Evolutionary conservation across 2,888 invertebrate genomes (phyloP).

Genomic region (Disparrhopalites patrizii): DNA sequence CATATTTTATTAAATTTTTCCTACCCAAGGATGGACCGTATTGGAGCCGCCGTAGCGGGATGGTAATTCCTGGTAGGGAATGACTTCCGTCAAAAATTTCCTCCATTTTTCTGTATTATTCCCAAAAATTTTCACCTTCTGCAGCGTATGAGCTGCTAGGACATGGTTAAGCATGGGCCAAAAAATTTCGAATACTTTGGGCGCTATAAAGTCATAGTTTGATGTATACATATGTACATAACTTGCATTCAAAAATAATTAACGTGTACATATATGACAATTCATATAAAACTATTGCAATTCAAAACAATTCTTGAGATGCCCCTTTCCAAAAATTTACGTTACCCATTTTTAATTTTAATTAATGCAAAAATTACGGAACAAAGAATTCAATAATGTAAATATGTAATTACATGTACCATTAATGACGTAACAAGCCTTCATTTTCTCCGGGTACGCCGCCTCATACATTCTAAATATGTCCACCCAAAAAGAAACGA

Average conservation of each 20-base stretch:
- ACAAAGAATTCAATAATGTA: not conserved
- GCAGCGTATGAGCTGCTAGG: not conserved
- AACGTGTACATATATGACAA: too few relatives aligned
- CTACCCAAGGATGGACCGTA: slow-evolving; percentile 10
- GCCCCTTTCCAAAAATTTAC: too few relatives aligned
- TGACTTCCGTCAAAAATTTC: not conserved
- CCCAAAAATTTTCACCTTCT: slow-evolving; percentile 1
- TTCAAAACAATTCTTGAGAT: too few relatives aligned
- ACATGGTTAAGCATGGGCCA: not conserved
- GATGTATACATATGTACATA: too few relatives aligned
- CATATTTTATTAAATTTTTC: not conserved
- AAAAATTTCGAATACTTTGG: slow-evolving; percentile 6
- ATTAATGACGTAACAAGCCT: slow-evolving; percentile 5
- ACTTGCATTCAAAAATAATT: too few relatives aligned
- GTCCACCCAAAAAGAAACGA: not conserved
- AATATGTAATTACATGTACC: too few relatives aligned
- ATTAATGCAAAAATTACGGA: too few relatives aligned
- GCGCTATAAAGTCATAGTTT: not conserved
- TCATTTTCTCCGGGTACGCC: slow-evolving; percentile 18
- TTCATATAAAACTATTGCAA: not conserved
- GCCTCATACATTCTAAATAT: not conserved
- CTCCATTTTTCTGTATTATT: not conserved
- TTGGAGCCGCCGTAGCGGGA: slow-evolving; percentile 9
- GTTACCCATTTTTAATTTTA: too few relatives aligned
- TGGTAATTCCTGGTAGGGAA: not conserved